Evolutionary conservation across 2,113 vertebrate species (phyloP).

Genomic region (zebrafish (Danio rerio)): DNA sequence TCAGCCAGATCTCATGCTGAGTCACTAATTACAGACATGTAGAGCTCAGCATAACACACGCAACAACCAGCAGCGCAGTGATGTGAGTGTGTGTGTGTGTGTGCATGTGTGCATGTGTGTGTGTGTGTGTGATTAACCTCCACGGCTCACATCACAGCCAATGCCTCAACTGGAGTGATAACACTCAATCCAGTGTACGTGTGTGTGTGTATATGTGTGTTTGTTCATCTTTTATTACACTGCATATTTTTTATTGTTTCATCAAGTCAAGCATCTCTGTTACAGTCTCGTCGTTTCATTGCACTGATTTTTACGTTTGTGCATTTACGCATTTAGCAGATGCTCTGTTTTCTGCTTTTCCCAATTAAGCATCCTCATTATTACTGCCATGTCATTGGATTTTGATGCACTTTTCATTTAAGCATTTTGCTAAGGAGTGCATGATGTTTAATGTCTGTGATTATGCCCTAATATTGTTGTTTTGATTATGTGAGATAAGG

Average conservation of each 20-base stretch:
- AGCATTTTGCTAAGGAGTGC: neutral
- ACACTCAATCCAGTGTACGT: neutral
- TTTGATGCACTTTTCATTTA: neutral
- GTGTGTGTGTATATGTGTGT: neutral
- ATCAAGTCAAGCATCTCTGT: too few species aligned
- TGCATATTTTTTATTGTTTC: too few species aligned
- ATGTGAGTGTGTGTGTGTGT: conserved; percentile 1
- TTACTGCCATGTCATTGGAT: neutral
- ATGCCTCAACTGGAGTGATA: conserved; percentile 59
- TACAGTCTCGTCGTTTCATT: too few species aligned
- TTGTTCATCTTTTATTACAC: neutral
- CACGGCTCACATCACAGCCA: conserved; percentile 62
- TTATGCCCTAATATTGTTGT: too few species aligned
- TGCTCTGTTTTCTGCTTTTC: neutral
- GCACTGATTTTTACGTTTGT: too few species aligned
- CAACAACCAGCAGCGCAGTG: conserved; percentile 40
- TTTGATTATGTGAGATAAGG: too few species aligned
- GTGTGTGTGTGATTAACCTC: conserved; percentile 60
- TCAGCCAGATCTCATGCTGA: conserved; percentile 23
- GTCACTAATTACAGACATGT: conserved; percentile 48
- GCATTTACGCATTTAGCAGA: too few species aligned
- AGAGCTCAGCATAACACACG: conserved; percentile 12
- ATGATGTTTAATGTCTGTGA: too few species aligned
- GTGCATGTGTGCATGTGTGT: conserved; percentile 38
- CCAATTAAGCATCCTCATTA: neutral